phyloP scores from a whole-genome alignment of 2,888 invertebrate genomes.

The Ormyrus thymus region DNA sequence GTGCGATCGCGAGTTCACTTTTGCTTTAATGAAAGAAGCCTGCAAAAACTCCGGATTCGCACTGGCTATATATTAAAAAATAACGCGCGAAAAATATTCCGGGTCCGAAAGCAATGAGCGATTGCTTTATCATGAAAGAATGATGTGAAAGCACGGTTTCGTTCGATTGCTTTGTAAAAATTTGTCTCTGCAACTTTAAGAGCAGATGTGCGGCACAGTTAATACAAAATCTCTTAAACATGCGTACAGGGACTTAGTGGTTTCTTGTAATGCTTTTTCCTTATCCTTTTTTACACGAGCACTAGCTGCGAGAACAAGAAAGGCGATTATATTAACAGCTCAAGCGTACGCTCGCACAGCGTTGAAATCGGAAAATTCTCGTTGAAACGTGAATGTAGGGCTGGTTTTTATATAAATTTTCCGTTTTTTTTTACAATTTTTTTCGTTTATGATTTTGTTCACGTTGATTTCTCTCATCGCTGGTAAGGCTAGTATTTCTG shows the following conservation, averaged over 20 bases:
- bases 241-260: slow-evolving; percentile 19
- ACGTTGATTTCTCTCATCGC: too few relatives aligned
- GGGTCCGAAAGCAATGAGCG: too few relatives aligned
- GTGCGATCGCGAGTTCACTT: background rate
- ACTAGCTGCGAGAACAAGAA: slow-evolving; percentile 28
- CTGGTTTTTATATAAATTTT: too few relatives aligned
- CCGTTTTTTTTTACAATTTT: too few relatives aligned
- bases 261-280: slow-evolving; percentile 23
- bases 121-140: too few relatives aligned
- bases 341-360: slow-evolving; percentile 13
- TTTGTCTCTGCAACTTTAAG: background rate
- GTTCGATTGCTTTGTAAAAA: slow-evolving; percentile 4
- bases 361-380: slow-evolving; percentile 27
- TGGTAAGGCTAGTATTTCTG: too few relatives aligned
- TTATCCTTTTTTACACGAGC: slow-evolving; percentile 29
- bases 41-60: background rate
- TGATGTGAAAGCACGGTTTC: background rate
- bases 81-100: too few relatives aligned
- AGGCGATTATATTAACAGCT: slow-evolving; percentile 30
- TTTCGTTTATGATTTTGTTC: too few relatives aligned
- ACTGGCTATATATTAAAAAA: background rate
- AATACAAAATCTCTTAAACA: slow-evolving; percentile 33
- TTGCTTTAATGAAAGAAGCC: background rate
- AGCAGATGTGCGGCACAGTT: slow-evolving; percentile 25
- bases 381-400: slow-evolving; percentile 1